These are phyloP conservation scores for Nezara viridula DNA, from an alignment of 2,888 invertebrate genomes.

Conservation along the genomic window DNA sequence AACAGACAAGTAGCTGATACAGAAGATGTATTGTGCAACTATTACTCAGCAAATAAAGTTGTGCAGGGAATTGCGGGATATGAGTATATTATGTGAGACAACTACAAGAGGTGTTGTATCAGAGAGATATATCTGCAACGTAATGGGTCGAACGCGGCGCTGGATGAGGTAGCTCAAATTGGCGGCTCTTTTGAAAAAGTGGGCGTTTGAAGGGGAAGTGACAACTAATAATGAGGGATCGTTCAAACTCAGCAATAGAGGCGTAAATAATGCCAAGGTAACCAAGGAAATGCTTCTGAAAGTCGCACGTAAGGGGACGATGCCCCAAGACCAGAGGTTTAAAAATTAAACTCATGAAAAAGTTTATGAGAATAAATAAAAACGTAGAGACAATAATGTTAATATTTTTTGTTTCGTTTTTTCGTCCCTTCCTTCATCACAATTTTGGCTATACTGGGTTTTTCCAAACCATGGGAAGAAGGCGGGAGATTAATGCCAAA, in stretches of 20 bases:
- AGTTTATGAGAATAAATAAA: no score
- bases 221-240: neutral
- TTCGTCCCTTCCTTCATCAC: no score
- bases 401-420: no score
- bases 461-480: no score
- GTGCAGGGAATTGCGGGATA: neutral
- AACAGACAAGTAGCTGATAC: neutral
- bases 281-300: no score
- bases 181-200: neutral
- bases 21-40: neutral
- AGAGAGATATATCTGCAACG: neutral
- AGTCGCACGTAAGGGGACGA: no score
- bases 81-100: neutral
- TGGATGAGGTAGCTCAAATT: neutral
- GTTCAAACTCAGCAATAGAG: neutral
- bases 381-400: no score
- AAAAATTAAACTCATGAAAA: no score
- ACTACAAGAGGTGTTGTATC: neutral
- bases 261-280: no score
- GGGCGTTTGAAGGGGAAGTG: neutral
- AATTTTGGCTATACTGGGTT: no score
- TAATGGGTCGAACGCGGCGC: neutral
- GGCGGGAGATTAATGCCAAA: no score
- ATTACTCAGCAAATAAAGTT: neutral
- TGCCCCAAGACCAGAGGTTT: no score